A percentile compares a stretch with the other conserved stretches of the same genome.
Evolutionary conservation across 1,140 invertebrate species (phyloP).

Genomic region (Pogonomyrmex californicus): DNA sequence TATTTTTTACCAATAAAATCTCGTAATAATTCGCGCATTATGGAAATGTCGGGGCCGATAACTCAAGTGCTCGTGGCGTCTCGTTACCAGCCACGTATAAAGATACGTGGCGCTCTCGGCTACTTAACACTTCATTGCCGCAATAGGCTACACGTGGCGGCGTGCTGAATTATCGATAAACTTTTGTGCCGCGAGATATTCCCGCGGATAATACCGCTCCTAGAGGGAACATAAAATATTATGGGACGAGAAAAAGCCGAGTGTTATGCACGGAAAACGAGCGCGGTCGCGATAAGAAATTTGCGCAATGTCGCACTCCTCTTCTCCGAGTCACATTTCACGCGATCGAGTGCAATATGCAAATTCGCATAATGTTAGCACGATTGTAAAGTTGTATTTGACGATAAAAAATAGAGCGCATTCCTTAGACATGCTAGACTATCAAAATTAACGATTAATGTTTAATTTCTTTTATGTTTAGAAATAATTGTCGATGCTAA

Average conservation of each 20-base stretch:
- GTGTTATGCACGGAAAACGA: not conserved
- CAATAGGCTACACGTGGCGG: slow-evolving; percentile 31
- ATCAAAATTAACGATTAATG: not conserved
- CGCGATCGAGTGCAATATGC: slow-evolving; percentile 4
- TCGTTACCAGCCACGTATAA: slow-evolving; percentile 16
- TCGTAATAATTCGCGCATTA: slow-evolving; percentile 37
- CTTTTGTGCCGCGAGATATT: slow-evolving; percentile 36
- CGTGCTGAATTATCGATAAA: slow-evolving; percentile 59
- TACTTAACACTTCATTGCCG: slow-evolving; percentile 30
- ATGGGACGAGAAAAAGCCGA: not conserved
- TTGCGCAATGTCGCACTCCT: slow-evolving; percentile 29
- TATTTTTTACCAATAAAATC: slow-evolving; percentile 47
- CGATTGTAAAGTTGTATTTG: not conserved
- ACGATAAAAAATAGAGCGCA: not conserved
- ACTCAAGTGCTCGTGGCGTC: slow-evolving; percentile 19
- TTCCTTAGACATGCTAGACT: not conserved
- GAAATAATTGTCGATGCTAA: not conserved
- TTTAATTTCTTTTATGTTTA: not conserved
- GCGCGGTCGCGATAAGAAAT: slow-evolving; percentile 37
- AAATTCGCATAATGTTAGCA: slow-evolving; percentile 9
- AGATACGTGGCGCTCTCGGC: not conserved
- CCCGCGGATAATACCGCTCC: slow-evolving; percentile 26
- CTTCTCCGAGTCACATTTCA: slow-evolving; percentile 26
- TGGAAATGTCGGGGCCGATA: slow-evolving; percentile 8
- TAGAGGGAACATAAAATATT: not conserved